Conservation (phyloP, 2,888 invertebrate species). For the Epsilonema sp. region DNA sequence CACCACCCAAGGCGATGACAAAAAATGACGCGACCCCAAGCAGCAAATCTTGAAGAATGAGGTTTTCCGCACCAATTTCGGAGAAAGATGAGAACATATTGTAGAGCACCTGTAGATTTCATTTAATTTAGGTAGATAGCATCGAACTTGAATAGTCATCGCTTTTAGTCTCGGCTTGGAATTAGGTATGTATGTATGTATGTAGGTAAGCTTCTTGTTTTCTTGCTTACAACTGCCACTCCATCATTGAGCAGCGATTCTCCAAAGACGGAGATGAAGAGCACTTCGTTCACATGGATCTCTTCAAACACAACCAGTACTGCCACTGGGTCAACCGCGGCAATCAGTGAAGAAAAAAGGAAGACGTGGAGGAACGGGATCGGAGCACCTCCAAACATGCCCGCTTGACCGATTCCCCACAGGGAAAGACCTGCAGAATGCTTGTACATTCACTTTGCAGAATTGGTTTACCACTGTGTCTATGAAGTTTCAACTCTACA, state of each 20-base stretch:
- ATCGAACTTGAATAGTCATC: too few relatives aligned
- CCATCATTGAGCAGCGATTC: conserved; percentile 94
- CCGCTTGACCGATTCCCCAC: conserved; percentile 61
- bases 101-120: conserved; percentile 31
- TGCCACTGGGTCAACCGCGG: conserved; percentile 90
- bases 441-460: too few relatives aligned
- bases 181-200: too few relatives aligned
- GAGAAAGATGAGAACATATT: conserved; percentile 23
- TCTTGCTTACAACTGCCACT: conserved; percentile 56
- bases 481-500: too few relatives aligned
- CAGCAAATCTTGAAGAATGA: conserved; percentile 14
- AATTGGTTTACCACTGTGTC: too few relatives aligned
- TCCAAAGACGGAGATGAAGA: conserved; percentile 94
- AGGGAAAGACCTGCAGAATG: conserved; percentile 41
- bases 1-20: conserved; percentile 20
- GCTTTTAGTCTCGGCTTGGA: too few relatives aligned
- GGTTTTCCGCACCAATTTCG: conserved; percentile 19
- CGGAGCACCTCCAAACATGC: conserved; percentile 55
- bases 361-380: conserved; percentile 51
- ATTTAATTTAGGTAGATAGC: too few relatives aligned
- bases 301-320: conserved; percentile 92
- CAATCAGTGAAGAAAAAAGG: conserved; percentile 71
- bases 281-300: conserved; percentile 86
- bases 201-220: neutral
- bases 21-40: conserved; percentile 17